A percentile compares a stretch with the other conserved stretches of the same genome.
Evolutionary conservation across 2,113 vertebrate genomes (phyloP).

Genomic region (Paramormyrops kingsleyae): DNA sequence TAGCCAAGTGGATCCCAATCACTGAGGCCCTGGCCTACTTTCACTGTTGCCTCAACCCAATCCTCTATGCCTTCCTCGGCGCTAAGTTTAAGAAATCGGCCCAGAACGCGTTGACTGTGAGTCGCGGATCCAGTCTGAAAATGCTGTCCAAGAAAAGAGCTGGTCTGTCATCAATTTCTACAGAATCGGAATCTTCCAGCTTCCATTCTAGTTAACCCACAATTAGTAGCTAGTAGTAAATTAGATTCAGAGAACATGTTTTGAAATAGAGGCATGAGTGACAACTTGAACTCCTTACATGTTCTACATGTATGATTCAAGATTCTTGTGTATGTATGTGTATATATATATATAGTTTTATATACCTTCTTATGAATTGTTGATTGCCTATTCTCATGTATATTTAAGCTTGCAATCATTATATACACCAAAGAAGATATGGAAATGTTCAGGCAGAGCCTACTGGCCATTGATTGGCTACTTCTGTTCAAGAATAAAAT

Average conservation of each 20-base stretch:
- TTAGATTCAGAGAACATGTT: slow-evolving; percentile 48
- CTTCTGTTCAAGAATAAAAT: slow-evolving; percentile 10
- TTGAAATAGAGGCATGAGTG: slow-evolving; percentile 25
- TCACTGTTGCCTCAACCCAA: slow-evolving; percentile 96
- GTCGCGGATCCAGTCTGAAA: slow-evolving; percentile 87
- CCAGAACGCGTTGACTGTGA: slow-evolving; percentile 72
- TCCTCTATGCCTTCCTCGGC: slow-evolving; percentile 93
- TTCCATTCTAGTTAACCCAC: slow-evolving; percentile 85
- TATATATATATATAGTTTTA: slow-evolving; percentile 47
- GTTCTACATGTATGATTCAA: slow-evolving; percentile 63
- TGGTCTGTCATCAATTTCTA: slow-evolving; percentile 88
- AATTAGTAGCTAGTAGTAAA: slow-evolving; percentile 25
- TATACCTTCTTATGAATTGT: slow-evolving; percentile 57
- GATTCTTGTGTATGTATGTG: slow-evolving; percentile 29
- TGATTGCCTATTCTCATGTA: slow-evolving; percentile 58
- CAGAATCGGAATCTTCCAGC: slow-evolving; percentile 95
- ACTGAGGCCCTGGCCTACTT: slow-evolving; percentile 90
- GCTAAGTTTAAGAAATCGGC: slow-evolving; percentile 93
- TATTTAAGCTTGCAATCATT: slow-evolving; percentile 5
- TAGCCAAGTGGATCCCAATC: slow-evolving; percentile 83
- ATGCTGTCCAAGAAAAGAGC: slow-evolving; percentile 85
- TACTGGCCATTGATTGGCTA: slow-evolving; percentile 59
- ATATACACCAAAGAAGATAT: slow-evolving; percentile 22
- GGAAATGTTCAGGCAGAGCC: slow-evolving; percentile 64
- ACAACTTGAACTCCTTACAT: slow-evolving; percentile 62